Base-by-base conservation (phyloP, 2,888 invertebrate genomes). In the Philereme vetulata region DNA sequence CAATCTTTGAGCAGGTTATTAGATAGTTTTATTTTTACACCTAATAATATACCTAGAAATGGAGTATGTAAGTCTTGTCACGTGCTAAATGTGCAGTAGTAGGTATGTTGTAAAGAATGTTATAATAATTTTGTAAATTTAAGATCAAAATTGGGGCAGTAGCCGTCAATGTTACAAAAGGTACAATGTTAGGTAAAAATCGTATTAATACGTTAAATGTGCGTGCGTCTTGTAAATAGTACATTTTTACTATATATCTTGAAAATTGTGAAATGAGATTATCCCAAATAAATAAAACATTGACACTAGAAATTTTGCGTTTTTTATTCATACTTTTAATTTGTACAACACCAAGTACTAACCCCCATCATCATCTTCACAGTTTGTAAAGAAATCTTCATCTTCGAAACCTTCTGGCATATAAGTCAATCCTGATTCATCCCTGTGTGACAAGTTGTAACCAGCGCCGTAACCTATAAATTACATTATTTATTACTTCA, bases 331-430 rank as follows among this genome's bases (percentile, higher is more conserved):
- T 33, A 45, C 45, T 32, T 5, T 51, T 32, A 6, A 34, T 8
- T 43, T 38, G 21, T 35, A 10, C 10, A 35, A 35, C 48, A 35
- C 10, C 10, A 46, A n/a, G 54, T 5, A 54, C 51, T 60, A 62
- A 51, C 64, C 62, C 47, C 49, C 62, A 56, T 49, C 51, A 44
- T 68, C 63, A 56, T 75, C 62, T 50, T 71, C 72, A n/a, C 38
- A 21, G 36, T 70, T 63, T 10, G 62, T 38, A 60, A 95, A 95
- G 78, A 95, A 96, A 74, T 94, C 84, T 0, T 93, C 78, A 76
- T 93, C 72, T 77, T 95, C 94, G 76, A 95, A 82, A 65, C 94
- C 95, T 70, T 94, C 93, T 5, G 96, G 96, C 94, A 96, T 93
- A 76, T 95, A 96, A 42, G 82, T 86, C 10, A 94, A 80, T 51